Evolutionary conservation across 2,797 vertebrate genomes (phyloP).

Genomic region (Xerus rutilus): DNA sequence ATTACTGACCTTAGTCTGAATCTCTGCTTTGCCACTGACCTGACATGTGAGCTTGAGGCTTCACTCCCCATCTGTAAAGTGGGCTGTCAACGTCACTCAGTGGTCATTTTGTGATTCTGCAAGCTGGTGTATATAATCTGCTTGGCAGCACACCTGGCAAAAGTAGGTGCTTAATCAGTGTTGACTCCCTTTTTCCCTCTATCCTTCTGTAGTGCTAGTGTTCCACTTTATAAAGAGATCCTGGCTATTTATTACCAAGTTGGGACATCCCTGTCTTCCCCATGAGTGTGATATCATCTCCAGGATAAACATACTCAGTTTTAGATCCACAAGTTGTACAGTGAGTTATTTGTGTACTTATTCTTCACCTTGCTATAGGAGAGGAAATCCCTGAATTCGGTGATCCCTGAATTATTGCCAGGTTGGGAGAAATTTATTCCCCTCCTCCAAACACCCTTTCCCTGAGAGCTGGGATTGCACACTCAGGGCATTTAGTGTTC

Average conservation of each 20-base stretch:
- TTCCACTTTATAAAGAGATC: neutral
- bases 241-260: neutral
- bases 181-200: neutral
- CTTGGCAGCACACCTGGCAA: neutral
- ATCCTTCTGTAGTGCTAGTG: too few relatives aligned
- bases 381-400: neutral
- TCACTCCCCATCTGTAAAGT: neutral
- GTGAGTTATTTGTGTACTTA: neutral
- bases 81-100: neutral
- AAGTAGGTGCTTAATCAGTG: neutral
- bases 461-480: neutral
- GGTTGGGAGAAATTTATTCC: neutral
- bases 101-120: neutral
- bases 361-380: neutral
- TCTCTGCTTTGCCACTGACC: neutral
- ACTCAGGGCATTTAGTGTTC: neutral
- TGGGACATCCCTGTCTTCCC: neutral
- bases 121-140: neutral
- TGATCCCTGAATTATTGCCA: neutral
- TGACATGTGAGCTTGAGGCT: neutral
- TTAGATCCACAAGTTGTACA: neutral
- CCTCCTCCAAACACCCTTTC: neutral
- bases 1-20: neutral
- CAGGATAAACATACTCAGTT: neutral
- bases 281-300: neutral